phyloP scores from a whole-genome alignment of 2,797 vertebrate species.

The Xenops minutus region DNA sequence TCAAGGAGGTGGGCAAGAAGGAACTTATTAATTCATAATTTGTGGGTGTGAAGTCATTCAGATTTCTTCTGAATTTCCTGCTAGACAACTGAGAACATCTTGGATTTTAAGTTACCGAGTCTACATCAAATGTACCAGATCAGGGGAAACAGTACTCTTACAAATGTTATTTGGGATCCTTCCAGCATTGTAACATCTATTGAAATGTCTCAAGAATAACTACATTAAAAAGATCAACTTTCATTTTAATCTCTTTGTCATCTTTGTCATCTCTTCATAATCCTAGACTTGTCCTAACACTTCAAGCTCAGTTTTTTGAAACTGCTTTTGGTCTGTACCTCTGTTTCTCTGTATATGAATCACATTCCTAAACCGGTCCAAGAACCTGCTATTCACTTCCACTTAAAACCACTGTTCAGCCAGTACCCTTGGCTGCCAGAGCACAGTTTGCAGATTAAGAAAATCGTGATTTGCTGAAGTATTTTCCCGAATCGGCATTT shows the following conservation, averaged over 20 bases:
- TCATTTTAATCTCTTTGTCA: not conserved
- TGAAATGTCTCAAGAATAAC: not conserved
- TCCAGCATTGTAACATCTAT: not conserved
- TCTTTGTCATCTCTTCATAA: not conserved
- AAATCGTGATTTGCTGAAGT: not conserved
- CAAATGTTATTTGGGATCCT: not conserved
- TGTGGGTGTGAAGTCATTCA: not conserved
- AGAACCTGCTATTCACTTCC: not conserved
- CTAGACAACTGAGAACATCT: not conserved
- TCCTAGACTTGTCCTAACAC: not conserved
- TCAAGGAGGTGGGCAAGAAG: not conserved
- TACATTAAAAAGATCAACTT: not conserved
- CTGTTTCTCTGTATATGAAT: not conserved
- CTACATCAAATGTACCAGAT: not conserved
- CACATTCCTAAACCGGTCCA: not conserved
- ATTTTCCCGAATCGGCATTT: not conserved
- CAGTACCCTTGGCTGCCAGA: not conserved
- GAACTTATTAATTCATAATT: not conserved
- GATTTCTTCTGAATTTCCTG: constrained; percentile 2
- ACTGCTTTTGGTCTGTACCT: not conserved
- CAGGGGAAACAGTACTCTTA: not conserved
- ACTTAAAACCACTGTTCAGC: not conserved
- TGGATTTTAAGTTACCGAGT: not conserved
- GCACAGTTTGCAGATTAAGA: not conserved
- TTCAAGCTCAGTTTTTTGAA: not conserved